Base-by-base conservation (phyloP, 2,113 vertebrate species). In the Calonectris borealis region DNA sequence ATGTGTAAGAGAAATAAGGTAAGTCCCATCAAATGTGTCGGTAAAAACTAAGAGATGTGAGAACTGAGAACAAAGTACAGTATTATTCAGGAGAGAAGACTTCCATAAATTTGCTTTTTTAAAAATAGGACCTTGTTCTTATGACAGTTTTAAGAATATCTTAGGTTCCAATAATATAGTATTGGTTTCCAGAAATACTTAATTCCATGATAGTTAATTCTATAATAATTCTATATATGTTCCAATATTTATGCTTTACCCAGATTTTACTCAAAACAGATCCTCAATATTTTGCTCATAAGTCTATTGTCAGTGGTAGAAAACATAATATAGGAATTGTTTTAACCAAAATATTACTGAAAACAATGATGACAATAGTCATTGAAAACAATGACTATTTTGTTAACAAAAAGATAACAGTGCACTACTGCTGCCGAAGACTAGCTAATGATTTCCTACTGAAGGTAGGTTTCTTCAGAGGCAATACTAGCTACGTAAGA, bases 311-410 rank as follows among this genome's bases (percentile, higher is more conserved):
- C 64, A 94, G 52, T 52, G 66, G 54, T 61, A 66, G 66, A 73
- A 94, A 95, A 62, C 42, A 49, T 54, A 96, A 83, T 81, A 66
- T 34, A n/a, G 19, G 11, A 32, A 54, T 32, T 40, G n/a, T 49
- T 96, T 93, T 96, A 31, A 84, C 34, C 57, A 70, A 78, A 95
- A 89, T 94, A 86, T 86, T 96, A 83, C 82, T 95, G 64, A 72
- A 96, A 97, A 64, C 71, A 79, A 34, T 83, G 21, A n/a, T n/a
- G n/a, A n/a, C n/a, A n/a, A n/a, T n/a, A n/a, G n/a, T n/a, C n/a
- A n/a, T n/a, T n/a, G n/a, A n/a, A n/a, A n/a, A n/a, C n/a, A n/a
- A n/a, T n/a, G 73, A 91, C n/a, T 51, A 40, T 86, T 68, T 70
- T 78, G 38, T 85, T 94, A 93, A 65, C 38, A 80, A 65, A 96